phyloP scores from a whole-genome alignment of 1,140 invertebrate genomes.

The Drosophila arizonae region DNA sequence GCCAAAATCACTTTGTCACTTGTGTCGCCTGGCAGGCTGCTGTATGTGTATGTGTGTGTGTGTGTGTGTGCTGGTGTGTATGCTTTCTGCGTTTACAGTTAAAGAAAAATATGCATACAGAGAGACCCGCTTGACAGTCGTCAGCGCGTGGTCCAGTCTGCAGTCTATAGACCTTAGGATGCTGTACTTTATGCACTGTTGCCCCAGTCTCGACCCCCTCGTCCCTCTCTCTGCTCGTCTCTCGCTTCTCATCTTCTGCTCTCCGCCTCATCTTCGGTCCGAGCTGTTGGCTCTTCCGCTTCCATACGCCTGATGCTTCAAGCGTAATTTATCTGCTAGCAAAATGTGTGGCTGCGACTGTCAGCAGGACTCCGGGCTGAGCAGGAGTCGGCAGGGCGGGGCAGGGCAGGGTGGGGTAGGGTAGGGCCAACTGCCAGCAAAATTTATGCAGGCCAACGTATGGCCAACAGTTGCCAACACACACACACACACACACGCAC shows the following conservation, averaged over 20 bases:
- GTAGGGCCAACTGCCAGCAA: constrained; percentile 19
- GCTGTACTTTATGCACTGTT: constrained; percentile 22
- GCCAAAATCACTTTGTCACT: constrained; percentile 12
- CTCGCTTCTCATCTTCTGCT: background rate
- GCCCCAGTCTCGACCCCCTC: background rate
- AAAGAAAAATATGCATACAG: constrained; percentile 73
- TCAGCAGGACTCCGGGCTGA: constrained; percentile 21
- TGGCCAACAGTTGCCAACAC: constrained; percentile 50
- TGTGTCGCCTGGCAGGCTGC: constrained; percentile 26
- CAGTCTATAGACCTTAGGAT: constrained; percentile 38
- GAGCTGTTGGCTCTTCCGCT: constrained; percentile 70
- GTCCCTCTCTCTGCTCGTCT: background rate
- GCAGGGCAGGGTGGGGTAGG: background rate
- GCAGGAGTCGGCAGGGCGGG: too few species aligned
- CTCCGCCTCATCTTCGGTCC: constrained; percentile 34
- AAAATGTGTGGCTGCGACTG: constrained; percentile 46
- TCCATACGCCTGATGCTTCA: constrained; percentile 55
- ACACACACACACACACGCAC: constrained; percentile 2
- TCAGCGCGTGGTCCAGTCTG: constrained; percentile 27
- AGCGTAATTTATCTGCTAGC: constrained; percentile 74
- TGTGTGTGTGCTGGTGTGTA: constrained; percentile 1
- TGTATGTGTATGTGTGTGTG: constrained; percentile 12
- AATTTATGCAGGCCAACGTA: constrained; percentile 75
- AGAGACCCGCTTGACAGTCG: constrained; percentile 50
- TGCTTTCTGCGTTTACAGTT: constrained; percentile 51